These are phyloP conservation scores for Puma concolor DNA, from an alignment of 2,113 vertebrate species.

Conservation along the genomic window DNA sequence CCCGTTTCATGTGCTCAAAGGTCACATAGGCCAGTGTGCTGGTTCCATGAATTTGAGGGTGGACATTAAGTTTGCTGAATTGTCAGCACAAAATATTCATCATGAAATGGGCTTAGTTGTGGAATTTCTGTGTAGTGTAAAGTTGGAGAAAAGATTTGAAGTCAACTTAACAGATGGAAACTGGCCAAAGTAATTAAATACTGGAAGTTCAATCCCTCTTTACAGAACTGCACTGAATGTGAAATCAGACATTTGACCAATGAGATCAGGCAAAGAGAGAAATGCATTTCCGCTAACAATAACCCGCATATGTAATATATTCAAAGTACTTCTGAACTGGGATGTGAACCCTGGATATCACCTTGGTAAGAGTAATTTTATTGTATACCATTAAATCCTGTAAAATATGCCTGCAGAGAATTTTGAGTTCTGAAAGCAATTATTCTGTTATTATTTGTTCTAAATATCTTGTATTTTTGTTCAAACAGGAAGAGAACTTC, in stretches of 20 bases:
- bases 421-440: conserved; percentile 64
- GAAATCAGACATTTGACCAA: conserved; percentile 75
- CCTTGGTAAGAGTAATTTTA: conserved; percentile 57
- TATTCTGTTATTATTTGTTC: conserved; percentile 65
- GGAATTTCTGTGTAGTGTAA: conserved; percentile 70
- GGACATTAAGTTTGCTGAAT: conserved; percentile 76
- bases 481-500: conserved; percentile 59
- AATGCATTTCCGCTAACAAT: conserved; percentile 51
- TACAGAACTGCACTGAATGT: conserved; percentile 70
- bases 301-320: conserved; percentile 53
- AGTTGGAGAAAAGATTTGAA: conserved; percentile 82
- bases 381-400: conserved; percentile 56
- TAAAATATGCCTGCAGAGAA: conserved; percentile 59
- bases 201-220: conserved; percentile 81
- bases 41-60: conserved; percentile 77
- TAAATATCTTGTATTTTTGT: conserved; percentile 61
- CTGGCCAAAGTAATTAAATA: conserved; percentile 84
- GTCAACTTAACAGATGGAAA: conserved; percentile 86
- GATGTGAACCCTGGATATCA: not conserved
- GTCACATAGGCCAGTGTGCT: conserved; percentile 59
- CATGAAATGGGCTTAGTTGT: conserved; percentile 76
- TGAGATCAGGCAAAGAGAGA: conserved; percentile 32
- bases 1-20: conserved; percentile 47
- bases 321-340: not conserved
- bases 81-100: conserved; percentile 80